A percentile compares a stretch with the other conserved stretches of the same genome.
phyloP scores from a whole-genome alignment of 2,797 vertebrate species.

The Falco cherrug region DNA sequence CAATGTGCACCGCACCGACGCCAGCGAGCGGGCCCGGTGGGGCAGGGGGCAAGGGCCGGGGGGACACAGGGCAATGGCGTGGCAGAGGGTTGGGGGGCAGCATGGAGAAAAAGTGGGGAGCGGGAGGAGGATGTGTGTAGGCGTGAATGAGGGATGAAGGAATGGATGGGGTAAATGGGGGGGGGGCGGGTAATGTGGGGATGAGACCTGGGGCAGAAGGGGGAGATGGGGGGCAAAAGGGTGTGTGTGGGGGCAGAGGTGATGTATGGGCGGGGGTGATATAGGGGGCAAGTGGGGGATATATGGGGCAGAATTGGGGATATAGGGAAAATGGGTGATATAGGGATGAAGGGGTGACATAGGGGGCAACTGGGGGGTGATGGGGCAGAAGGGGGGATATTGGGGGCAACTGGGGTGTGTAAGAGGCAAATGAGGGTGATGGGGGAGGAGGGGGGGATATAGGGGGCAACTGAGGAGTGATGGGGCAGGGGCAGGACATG shows the following conservation, averaged over 20 bases:
- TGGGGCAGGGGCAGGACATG: not conserved
- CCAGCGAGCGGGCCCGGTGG: constrained; percentile 81
- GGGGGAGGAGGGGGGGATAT: not conserved
- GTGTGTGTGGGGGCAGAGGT: not conserved
- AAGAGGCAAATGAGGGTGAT: not conserved
- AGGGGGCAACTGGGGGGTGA: no score
- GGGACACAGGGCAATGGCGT: no score
- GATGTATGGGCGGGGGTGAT: not conserved
- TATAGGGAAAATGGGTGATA: not conserved
- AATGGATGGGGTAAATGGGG: not conserved
- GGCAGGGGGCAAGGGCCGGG: not conserved
- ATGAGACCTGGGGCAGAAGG: not conserved
- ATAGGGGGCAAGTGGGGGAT: not conserved
- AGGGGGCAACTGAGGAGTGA: not conserved
- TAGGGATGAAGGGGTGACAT: no score
- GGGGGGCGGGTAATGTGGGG: not conserved
- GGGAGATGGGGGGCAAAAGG: not conserved
- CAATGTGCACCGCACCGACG: constrained; percentile 81
- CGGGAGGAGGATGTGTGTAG: no score
- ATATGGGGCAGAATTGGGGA: not conserved
- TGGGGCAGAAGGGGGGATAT: no score
- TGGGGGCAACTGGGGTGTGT: not conserved
- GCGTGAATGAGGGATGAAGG: not conserved
- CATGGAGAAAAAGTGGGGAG: no score
- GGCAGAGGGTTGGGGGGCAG: no score